Conservation (phyloP, 2,888 invertebrate species). For the Hetaerina titia region DNA sequence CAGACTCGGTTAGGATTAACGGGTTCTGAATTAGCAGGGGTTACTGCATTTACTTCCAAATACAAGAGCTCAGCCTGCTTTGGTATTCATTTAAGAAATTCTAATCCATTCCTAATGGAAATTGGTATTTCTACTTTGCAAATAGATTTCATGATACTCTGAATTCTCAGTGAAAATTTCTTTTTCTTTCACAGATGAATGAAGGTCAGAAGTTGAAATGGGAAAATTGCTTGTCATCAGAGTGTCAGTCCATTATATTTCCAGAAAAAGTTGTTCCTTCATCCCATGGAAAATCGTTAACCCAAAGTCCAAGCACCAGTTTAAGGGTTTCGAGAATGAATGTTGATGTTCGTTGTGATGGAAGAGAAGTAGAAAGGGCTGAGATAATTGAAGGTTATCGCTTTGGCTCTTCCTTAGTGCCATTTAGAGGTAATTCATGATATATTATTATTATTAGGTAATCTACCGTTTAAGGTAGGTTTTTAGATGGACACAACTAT, state of each 20-base stretch:
- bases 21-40: too few relatives aligned
- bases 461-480: too few relatives aligned
- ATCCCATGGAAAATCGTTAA: background rate
- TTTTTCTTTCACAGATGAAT: slow-evolving; percentile 43
- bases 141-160: background rate
- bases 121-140: background rate
- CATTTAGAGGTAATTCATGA: slow-evolving; percentile 76
- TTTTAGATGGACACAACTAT: too few relatives aligned
- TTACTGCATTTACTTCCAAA: too few relatives aligned
- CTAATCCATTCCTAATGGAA: slow-evolving; percentile 17
- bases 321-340: slow-evolving; percentile 72
- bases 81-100: too few relatives aligned
- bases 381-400: slow-evolving; percentile 81
- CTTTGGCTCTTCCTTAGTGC: slow-evolving; percentile 83
- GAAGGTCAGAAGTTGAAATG: background rate
- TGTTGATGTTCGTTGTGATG: slow-evolving; percentile 75
- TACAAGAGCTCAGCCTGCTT: too few relatives aligned
- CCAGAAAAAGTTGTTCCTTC: background rate
- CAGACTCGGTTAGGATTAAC: too few relatives aligned
- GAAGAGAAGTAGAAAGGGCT: slow-evolving; percentile 77
- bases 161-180: background rate
- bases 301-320: slow-evolving; percentile 24
- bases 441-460: too few relatives aligned
- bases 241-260: background rate
- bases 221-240: background rate